Conservation (phyloP, 2,113 vertebrate species). For the Chlorocebus sabaeus region DNA sequence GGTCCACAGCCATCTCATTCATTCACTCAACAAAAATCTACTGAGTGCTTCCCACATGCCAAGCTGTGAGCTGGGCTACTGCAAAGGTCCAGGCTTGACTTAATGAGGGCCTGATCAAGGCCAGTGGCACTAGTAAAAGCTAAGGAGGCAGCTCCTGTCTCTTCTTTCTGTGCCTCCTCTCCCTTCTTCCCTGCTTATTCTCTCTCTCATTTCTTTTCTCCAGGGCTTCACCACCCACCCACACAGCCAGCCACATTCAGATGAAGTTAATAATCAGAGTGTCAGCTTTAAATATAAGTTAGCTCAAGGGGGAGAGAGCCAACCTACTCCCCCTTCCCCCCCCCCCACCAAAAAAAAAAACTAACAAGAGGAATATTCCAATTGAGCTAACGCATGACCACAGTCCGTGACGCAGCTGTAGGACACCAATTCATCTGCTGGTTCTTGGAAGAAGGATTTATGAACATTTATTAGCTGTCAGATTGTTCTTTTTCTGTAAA, state of each 20-base stretch:
- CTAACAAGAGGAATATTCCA: conserved; percentile 35
- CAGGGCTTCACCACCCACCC: conserved; percentile 59
- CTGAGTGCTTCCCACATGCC: rapidly evolving
- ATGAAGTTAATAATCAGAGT: conserved; percentile 66
- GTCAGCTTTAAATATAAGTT: conserved; percentile 67
- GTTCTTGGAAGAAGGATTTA: neutral
- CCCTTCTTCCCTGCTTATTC: conserved; percentile 15
- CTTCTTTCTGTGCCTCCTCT: neutral
- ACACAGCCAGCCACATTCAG: conserved; percentile 38
- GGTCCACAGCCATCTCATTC: neutral
- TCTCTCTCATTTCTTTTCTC: conserved; percentile 26
- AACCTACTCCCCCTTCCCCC: neutral
- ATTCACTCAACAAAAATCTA: neutral
- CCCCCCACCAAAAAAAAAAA: neutral
- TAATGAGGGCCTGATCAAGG: rapidly evolving
- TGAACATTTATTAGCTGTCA: neutral
- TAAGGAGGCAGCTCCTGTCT: neutral
- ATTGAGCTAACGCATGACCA: neutral
- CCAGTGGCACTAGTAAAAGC: neutral
- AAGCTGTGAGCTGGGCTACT: neutral
- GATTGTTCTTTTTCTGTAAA: neutral
- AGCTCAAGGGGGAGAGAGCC: conserved; percentile 49
- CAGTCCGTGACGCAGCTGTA: rapidly evolving
- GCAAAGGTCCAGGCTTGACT: rapidly evolving
- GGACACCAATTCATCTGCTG: too few species aligned